Percentiles rank a stretch among this genome's conserved stretches.
Evolutionary conservation across 2,888 invertebrate genomes (phyloP).

Genomic region (Drosophila nr. fundita): DNA sequence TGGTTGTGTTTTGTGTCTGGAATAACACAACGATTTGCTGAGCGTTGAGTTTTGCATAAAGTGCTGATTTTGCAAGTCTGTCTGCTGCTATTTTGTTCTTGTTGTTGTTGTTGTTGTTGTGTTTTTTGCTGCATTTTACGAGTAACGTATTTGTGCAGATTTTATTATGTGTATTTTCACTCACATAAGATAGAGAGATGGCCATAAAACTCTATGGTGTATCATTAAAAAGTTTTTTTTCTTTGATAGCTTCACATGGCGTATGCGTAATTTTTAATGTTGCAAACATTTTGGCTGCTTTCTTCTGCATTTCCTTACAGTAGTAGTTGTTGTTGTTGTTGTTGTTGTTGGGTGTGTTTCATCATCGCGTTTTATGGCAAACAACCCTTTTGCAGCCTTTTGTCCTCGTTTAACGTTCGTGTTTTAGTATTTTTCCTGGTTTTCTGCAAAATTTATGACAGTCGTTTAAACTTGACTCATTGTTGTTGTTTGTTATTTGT

Average conservation of each 20-base stretch:
- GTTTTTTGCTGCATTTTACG: background rate
- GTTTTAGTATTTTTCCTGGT: slow-evolving; percentile 36
- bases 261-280: slow-evolving; percentile 42
- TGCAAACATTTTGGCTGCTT: background rate
- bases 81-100: background rate
- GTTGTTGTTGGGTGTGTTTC: background rate
- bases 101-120: no score
- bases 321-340: background rate
- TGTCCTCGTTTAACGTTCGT: slow-evolving; percentile 21
- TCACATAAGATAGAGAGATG: background rate
- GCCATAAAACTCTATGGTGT: background rate
- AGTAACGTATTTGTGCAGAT: background rate
- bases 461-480: slow-evolving; percentile 54
- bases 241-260: slow-evolving; percentile 16
- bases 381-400: slow-evolving; percentile 23
- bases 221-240: slow-evolving; percentile 5
- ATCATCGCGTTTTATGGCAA: slow-evolving; percentile 29
- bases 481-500: slow-evolving; percentile 33
- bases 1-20: background rate
- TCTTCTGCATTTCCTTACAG: background rate
- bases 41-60: background rate
- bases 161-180: background rate
- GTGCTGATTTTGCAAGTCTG: slow-evolving; percentile 3
- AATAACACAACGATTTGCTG: background rate
- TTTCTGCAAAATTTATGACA: slow-evolving; percentile 65